A percentile compares a stretch with the other conserved stretches of the same genome.
phyloP scores from a whole-genome alignment of 2,797 vertebrate species.

The Xyrichtys novacula region DNA sequence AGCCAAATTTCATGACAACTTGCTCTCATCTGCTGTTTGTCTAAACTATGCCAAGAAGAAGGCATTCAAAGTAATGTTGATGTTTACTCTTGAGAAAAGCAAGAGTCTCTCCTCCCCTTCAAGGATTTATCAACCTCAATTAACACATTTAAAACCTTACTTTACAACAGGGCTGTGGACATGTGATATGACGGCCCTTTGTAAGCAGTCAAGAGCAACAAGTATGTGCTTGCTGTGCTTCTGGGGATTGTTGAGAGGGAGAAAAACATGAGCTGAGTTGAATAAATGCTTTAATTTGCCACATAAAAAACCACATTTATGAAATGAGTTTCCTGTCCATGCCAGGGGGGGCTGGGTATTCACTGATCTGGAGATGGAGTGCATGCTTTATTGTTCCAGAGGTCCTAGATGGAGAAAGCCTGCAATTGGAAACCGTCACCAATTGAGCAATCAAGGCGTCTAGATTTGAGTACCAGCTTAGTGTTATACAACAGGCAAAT shows the following conservation, averaged over 20 bases:
- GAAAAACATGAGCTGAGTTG: neutral
- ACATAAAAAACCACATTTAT: conserved; percentile 21
- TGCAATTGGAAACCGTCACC: conserved; percentile 13
- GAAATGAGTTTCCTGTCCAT: conserved; percentile 1
- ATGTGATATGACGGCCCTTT: neutral
- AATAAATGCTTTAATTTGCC: neutral
- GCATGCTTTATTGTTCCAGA: conserved; percentile 1
- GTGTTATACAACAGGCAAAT: conserved; percentile 17
- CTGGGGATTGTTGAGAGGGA: neutral
- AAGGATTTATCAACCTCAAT: neutral
- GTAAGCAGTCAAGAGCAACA: neutral
- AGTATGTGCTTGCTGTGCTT: neutral
- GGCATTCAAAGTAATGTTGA: neutral
- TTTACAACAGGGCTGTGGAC: neutral
- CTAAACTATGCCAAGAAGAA: neutral
- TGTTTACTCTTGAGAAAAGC: neutral
- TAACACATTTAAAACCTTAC: neutral
- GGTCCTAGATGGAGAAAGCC: neutral
- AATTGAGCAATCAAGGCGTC: conserved; percentile 33
- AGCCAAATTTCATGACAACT: neutral
- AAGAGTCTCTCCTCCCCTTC: neutral
- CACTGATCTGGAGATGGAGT: conserved; percentile 12
- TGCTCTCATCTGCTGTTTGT: neutral
- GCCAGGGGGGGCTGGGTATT: conserved; percentile 1
- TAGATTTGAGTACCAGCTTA: conserved; percentile 16